Conservation (phyloP, 2,797 vertebrate species). For the Syndactyla subalaris region DNA sequence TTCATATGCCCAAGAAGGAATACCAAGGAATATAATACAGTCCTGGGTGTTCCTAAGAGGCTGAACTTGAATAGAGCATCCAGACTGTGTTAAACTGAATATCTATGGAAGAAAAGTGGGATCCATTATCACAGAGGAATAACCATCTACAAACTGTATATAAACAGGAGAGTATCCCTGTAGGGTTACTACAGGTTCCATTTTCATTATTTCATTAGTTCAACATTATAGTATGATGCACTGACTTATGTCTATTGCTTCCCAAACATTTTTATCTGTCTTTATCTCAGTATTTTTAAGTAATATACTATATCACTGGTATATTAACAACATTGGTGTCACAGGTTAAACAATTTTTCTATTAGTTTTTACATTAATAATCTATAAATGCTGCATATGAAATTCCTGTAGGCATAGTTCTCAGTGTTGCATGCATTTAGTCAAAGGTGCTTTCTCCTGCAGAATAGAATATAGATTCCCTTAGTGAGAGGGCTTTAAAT, state of each 20-base stretch:
- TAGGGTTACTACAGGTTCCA: neutral
- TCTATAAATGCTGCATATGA: neutral
- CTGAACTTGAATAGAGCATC: neutral
- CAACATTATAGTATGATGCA: neutral
- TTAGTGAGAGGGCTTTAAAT: neutral
- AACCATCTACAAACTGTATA: neutral
- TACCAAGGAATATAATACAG: neutral
- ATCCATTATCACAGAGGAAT: neutral
- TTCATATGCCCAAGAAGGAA: neutral
- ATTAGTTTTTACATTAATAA: neutral
- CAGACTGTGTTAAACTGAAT: neutral
- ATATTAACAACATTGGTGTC: neutral
- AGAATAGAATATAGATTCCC: neutral
- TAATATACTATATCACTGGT: fast-evolving
- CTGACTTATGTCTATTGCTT: neutral
- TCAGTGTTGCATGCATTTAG: neutral
- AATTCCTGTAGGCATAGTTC: neutral
- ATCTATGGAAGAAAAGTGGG: neutral
- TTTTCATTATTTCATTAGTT: neutral
- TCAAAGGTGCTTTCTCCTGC: neutral
- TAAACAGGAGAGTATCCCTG: neutral
- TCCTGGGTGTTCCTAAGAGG: neutral
- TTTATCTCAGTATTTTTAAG: neutral
- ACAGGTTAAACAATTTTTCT: neutral
- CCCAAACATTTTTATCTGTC: neutral